Conservation (phyloP, 2,113 vertebrate genomes). For the Saccopteryx bilineata region DNA sequence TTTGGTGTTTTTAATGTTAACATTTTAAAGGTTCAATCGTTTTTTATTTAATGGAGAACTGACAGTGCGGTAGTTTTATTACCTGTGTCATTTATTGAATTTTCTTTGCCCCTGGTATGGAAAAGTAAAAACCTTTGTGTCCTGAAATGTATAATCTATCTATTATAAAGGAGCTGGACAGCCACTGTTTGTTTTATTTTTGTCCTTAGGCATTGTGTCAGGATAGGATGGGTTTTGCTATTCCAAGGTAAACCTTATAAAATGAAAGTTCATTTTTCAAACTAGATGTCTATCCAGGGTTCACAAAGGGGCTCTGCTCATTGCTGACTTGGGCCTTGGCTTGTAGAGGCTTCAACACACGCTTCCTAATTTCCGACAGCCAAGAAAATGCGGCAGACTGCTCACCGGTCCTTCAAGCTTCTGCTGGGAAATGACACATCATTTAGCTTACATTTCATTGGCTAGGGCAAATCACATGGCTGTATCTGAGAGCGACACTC, state of each 20-base stretch:
- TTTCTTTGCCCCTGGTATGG: not conserved
- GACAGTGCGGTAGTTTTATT: not conserved
- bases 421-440: not conserved
- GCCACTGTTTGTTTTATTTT: not conserved
- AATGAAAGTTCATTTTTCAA: not conserved
- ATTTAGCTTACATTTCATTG: not conserved
- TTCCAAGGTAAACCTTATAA: not conserved
- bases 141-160: not conserved
- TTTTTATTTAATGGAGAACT: not conserved
- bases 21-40: not conserved
- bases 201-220: not conserved
- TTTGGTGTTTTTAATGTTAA: not conserved
- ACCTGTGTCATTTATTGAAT: not conserved
- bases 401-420: not conserved
- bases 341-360: not conserved
- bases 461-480: not conserved
- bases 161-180: not conserved
- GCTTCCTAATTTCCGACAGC: not conserved
- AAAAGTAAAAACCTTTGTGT: slow-evolving; percentile 17
- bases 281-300: not conserved
- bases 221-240: not conserved
- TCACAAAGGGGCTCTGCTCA: not conserved
- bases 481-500: not conserved
- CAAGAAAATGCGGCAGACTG: not conserved
- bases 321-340: not conserved